These are phyloP conservation scores for Hippocampus comes DNA, from an alignment of 2,113 vertebrate genomes.

Conservation along the genomic window DNA sequence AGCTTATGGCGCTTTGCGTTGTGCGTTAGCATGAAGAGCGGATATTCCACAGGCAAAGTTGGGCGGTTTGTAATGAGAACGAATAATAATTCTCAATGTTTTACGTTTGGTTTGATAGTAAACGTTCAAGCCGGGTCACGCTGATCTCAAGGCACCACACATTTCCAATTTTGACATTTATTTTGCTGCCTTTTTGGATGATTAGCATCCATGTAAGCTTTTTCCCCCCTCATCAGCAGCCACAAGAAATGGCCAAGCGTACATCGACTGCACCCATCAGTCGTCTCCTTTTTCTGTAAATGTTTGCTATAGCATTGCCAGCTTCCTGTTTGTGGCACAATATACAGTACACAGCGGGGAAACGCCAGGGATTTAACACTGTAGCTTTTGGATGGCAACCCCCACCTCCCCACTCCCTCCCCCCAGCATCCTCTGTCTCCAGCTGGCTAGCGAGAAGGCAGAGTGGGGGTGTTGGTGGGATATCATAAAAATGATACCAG, in stretches of 20 bases:
- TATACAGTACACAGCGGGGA: no score
- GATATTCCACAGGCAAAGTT: no score
- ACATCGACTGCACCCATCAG: neutral
- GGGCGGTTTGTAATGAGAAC: no score
- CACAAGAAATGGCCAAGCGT: neutral
- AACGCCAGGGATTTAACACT: conserved; percentile 17
- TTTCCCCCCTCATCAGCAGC: neutral
- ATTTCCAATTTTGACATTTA: no score
- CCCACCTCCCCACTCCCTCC: neutral
- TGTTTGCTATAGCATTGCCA: conserved; percentile 21
- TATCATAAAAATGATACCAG: neutral
- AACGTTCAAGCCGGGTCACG: no score
- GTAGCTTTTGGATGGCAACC: conserved; percentile 33
- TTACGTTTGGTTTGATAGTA: no score
- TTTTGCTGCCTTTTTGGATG: no score
- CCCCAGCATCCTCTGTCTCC: conserved; percentile 45
- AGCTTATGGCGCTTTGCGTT: no score
- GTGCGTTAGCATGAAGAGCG: no score
- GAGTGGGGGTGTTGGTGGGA: neutral
- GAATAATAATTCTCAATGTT: no score
- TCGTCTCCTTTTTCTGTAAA: neutral
- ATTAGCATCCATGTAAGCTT: no score
- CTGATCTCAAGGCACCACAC: no score
- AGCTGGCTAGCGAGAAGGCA: conserved; percentile 16
- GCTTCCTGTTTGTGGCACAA: conserved; percentile 31